Base-by-base conservation (phyloP, 2,797 vertebrate genomes). In the Eurystomus glaucurus region DNA sequence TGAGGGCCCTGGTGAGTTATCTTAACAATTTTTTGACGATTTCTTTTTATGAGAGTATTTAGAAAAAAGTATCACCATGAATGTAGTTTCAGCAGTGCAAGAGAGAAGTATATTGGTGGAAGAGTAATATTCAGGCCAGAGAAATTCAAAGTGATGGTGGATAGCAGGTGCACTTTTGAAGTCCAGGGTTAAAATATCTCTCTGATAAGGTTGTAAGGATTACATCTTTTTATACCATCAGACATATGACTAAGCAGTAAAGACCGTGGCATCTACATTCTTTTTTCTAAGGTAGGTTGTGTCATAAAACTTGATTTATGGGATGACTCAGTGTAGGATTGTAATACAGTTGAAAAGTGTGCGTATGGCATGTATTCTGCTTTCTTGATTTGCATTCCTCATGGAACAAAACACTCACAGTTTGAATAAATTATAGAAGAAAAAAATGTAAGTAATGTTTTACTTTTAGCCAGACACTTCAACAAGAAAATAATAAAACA, bases 161-260 rank as follows among this genome's bases (percentile, higher is more conserved):
- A 76, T 22, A 65, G 35, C 76, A 87, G 54, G 68, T 46, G 54
- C 14, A 76, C 61, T 84, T 91, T 61, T 84, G 52, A 78, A 88
- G 83, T 69, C 23, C 46, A 39, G 46, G 21, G 65, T 88, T 94
- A 93, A 90, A 93, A 78, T 88, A 85, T 57, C 60, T 79, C 61
- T 77, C 81, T 80, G 57, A 41, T 94, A 88, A 95, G 78, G 80
- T 71, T 95, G 64, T 61, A 88, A 94, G 82, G 72, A 83, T 96
- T 95, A 57, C 29, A 43, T 65, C 61, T 86, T 85, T 86, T 95
- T 94, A 83, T 95, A 85, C 72, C 41, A 78, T 85, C 61, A 80
- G 60, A 68, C n/a, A 17, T 75, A 93, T 94, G 87, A 88, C 82
- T 95, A 84, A 95, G 76, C 75, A 90, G 68, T 69, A 88, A 85